Evolutionary conservation across 2,888 invertebrate genomes (phyloP), one percentile per base, ranked within the genome.

Genomic region (Cyaniris semiargus): DNA sequence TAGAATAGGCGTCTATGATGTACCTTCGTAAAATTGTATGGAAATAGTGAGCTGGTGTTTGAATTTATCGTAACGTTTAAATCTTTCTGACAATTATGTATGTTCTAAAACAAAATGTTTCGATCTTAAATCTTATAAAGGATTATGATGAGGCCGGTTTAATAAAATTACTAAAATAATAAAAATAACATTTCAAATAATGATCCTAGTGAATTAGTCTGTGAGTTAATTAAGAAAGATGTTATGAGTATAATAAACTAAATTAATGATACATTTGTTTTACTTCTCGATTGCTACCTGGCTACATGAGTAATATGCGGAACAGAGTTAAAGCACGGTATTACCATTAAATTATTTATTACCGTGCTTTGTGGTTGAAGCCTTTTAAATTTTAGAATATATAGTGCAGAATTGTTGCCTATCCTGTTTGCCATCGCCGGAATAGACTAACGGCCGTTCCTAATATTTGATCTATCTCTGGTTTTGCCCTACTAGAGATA

Each of bases 161-260:
- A 90, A 88, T 88, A 91, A 66, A 89, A 91, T 90, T 89, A 91
- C 89, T 90, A 88, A 90, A 91, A 90, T 89, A 79, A 79, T 88
- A 87, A 90, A 53, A 90, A 88, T 89, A 90, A 76, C 58, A 44
- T 76, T 91, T 92, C 92, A 90, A 92, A 91, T 91, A 90, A 92
- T 89, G 90, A 91, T 88, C 90, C 89, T 93, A 93, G 93, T 86
- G 85, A 91, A 90, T 89, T 93, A 93, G 93, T 85, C 89, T 87
- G 90, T 90, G 92, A 92, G 88, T 93, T 90, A 89, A 85, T 88
- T 91, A 92, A 92, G 92, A 85, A 89, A 88, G 88, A 93, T 94
- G 93, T 94, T 94, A 93, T 87, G 90, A 94, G 87, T 93, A 93
- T 92, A 92, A 92, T 92, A 86, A 91, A 93, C 89, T 92, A 90